These are phyloP conservation scores for Lepus townsendii DNA, from an alignment of 2,797 vertebrate genomes.

Conservation along the genomic window DNA sequence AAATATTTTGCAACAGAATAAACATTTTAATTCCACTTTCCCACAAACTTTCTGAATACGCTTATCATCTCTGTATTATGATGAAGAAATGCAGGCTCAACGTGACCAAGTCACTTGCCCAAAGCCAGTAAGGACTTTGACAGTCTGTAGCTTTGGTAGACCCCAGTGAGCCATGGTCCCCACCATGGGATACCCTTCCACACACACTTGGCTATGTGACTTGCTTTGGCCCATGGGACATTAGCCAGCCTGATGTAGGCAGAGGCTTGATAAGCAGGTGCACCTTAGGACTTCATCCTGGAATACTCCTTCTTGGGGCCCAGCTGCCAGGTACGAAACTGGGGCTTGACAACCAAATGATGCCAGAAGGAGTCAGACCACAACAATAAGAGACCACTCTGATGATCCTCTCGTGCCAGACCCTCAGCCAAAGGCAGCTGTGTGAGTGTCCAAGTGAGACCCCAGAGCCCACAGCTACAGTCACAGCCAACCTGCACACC, in stretches of 20 bases:
- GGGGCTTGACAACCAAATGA: background rate
- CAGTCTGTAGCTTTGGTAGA: background rate
- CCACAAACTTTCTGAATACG: no score
- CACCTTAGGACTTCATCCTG: background rate
- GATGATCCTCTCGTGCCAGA: background rate
- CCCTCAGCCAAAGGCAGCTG: background rate
- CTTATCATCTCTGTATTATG: background rate
- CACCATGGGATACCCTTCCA: background rate
- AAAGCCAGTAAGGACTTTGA: background rate
- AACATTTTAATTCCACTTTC: no score
- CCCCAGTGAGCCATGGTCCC: background rate
- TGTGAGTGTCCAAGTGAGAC: background rate
- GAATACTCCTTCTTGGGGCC: slow-evolving; percentile 7
- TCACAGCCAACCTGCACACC: background rate
- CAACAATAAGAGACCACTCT: background rate
- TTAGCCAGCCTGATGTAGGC: slow-evolving; percentile 19
- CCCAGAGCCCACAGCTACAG: background rate
- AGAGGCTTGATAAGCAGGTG: slow-evolving; percentile 24
- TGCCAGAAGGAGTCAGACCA: background rate
- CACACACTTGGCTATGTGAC: background rate
- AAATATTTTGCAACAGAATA: no score
- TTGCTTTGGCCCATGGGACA: slow-evolving; percentile 28
- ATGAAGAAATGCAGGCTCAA: slow-evolving; percentile 33
- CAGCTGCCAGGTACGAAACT: slow-evolving; percentile 2
- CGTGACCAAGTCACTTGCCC: background rate